Percentiles rank a stretch among this genome's conserved stretches.
Conservation (phyloP, 2,113 vertebrate species). For the Shinisaurus crocodilurus region DNA sequence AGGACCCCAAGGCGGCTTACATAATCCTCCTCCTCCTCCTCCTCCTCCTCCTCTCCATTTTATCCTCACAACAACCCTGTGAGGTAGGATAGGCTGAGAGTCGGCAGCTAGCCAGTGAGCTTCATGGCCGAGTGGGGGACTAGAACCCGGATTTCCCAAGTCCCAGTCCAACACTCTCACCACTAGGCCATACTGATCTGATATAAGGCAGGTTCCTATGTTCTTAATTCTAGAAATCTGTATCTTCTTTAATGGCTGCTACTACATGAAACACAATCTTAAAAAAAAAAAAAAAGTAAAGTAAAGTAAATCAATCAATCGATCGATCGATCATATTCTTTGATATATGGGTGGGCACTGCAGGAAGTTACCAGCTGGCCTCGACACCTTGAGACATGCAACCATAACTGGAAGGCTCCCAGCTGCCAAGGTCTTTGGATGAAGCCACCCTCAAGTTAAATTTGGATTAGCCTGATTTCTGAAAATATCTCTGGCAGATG, state of each 20-base stretch:
- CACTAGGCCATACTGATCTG: too few relatives aligned
- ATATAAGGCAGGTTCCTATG: background rate
- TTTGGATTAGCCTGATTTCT: conserved; percentile 47
- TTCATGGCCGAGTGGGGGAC: too few relatives aligned
- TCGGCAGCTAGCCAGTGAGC: too few relatives aligned
- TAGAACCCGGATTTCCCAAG: too few relatives aligned
- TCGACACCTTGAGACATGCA: background rate
- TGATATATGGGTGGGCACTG: background rate
- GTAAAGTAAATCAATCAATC: too few relatives aligned
- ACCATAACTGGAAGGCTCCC: background rate
- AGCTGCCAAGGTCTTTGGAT: background rate
- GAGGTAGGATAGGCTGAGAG: too few relatives aligned
- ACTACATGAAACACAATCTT: background rate
- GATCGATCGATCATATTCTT: too few relatives aligned
- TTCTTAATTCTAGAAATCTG: background rate
- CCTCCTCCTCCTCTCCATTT: too few relatives aligned
- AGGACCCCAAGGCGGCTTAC: too few relatives aligned
- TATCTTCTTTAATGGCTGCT: background rate
- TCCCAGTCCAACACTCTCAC: too few relatives aligned
- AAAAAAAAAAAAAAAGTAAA: background rate
- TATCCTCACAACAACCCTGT: too few relatives aligned
- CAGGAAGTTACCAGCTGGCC: background rate
- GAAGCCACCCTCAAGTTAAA: background rate
- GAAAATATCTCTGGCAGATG: conserved; percentile 56
- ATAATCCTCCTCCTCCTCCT: too few relatives aligned